Conservation (phyloP, 2,797 vertebrate genomes). For the Tapirus indicus region DNA sequence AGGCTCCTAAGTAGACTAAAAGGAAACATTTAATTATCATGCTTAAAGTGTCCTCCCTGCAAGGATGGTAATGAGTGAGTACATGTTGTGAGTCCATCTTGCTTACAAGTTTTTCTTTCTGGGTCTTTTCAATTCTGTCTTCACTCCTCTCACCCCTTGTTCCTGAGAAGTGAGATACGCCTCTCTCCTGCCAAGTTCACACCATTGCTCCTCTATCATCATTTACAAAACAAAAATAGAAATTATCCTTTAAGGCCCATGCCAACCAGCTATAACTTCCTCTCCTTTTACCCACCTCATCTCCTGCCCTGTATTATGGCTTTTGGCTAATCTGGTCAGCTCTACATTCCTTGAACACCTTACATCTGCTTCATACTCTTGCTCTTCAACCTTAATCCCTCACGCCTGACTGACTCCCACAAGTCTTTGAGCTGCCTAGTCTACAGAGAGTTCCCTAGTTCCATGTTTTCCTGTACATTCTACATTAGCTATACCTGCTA, state of each 20-base stretch:
- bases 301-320: fast-evolving
- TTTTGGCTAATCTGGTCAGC: neutral
- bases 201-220: neutral
- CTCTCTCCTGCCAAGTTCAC: neutral
- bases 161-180: neutral
- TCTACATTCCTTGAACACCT: neutral
- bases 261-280: neutral
- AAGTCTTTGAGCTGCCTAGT: neutral
- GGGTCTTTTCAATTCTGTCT: neutral
- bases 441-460: neutral
- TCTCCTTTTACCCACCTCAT: neutral
- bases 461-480: neutral
- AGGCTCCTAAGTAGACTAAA: neutral
- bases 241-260: neutral
- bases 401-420: neutral
- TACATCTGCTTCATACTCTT: neutral
- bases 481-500: neutral
- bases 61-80: neutral
- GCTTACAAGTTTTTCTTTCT: neutral
- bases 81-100: fast-evolving
- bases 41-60: neutral
- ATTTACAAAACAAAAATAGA: neutral
- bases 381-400: neutral
- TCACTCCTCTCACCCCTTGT: neutral
- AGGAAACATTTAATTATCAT: neutral